Base-by-base conservation (phyloP, 2,113 vertebrate species). In the Aptenodytes patagonicus region DNA sequence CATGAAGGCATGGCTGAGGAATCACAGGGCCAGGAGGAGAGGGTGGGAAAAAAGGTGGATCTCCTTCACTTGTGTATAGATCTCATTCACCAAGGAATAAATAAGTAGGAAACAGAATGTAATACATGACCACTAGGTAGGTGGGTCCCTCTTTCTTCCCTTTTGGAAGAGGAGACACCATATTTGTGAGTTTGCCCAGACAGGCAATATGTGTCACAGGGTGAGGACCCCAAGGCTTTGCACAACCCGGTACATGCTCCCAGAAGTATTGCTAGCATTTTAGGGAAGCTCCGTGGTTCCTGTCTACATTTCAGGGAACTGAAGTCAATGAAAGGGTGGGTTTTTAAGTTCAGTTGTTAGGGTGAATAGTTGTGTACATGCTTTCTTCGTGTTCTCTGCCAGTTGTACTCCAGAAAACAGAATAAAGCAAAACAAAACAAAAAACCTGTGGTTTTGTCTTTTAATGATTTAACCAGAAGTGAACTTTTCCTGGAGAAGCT, bases 211-310 rank as follows among this genome's bases (percentile, higher is more conserved):
- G 0, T 69, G 46, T 72, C 17, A 44, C 31, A 44, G 24, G 7
- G 6, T 55, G 36, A 80, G 40, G 36, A 29, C 11, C 42, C 22
- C 36, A 76, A 6, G 49, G 47, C 46, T 83, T 58, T 92, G 47
- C 22, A 79, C 21, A 83, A 28, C 7, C 18, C 25, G 15, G 32
- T 64, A 20, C 0, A 0, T 60, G 13, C 18, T 83, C 34, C 61
- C 44, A 77, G 36, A 78, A 82, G 17, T 55, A 68, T 7, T 71
- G 42, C 17, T 87, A 54, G 6, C 2, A 12, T 76, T 79, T 86
- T 38, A 65, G 44, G 32, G 24, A 83, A 80, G 26, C 19, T 71
- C 28, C 5, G 3, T 57, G 7, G 9, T 76, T 93, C 47, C 20
- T 85, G 15, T 32, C 22, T 69, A 15, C 18, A 28, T 65, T 88